Evolutionary conservation across 2,113 vertebrate genomes (phyloP).

Genomic region (Circaetus gallicus): DNA sequence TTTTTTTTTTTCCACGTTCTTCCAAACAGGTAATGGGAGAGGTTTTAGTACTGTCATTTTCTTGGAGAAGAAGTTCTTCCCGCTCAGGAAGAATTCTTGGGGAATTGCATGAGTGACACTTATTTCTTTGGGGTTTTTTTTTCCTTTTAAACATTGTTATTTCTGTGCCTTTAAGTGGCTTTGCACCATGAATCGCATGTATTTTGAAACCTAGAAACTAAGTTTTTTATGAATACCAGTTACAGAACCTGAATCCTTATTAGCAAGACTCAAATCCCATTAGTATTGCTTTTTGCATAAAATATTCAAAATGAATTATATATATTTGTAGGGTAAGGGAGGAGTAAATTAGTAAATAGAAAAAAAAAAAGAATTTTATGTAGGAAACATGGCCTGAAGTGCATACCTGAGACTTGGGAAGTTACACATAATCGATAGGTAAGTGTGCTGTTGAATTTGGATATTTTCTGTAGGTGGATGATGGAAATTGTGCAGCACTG

Average conservation of each 20-base stretch:
- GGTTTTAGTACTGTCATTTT: background rate
- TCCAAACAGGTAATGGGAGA: background rate
- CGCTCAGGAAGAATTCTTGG: background rate
- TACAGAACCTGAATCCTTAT: conserved; percentile 4
- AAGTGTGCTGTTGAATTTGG: background rate
- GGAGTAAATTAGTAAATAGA: background rate
- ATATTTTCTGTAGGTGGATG: background rate
- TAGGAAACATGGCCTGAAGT: conserved; percentile 4
- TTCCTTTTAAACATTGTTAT: background rate
- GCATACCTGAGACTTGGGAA: background rate
- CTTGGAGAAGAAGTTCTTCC: background rate
- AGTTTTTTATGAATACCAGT: conserved; percentile 2
- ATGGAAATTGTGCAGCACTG: background rate
- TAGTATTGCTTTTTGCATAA: conserved; percentile 35
- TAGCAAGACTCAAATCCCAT: conserved; percentile 37
- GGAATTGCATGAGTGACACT: background rate
- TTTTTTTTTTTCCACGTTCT: background rate
- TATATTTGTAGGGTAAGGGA: conserved; percentile 17
- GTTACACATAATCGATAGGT: background rate
- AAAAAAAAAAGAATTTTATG: background rate
- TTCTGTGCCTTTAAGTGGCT: conserved; percentile 34
- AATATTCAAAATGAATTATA: conserved; percentile 17
- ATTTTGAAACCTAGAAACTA: conserved; percentile 7
- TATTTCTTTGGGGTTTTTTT: background rate
- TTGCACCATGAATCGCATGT: background rate